Base-by-base conservation (phyloP, 2,888 invertebrate species). In the Thyatira batis region DNA sequence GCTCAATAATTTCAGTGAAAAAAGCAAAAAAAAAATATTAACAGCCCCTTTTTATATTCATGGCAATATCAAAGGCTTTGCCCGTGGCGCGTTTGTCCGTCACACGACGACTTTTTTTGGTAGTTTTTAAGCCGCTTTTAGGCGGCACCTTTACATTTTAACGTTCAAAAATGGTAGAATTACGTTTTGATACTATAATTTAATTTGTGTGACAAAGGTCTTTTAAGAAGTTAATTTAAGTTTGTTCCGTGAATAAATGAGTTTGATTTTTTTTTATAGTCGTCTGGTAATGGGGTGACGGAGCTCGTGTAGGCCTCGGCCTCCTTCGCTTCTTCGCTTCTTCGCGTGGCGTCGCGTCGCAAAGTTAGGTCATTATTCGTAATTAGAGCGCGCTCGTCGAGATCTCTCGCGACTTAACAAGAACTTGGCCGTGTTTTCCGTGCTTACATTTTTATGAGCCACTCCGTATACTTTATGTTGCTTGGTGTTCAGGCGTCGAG, bases 321-420 rank as follows among this genome's bases (percentile, higher is more conserved):
- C n/a, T n/a, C n/a, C n/a, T n/a, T n/a, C n/a, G n/a, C n/a, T n/a
- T n/a, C n/a, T n/a, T n/a, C n/a, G n/a, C n/a, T n/a, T n/a, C n/a
- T n/a, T n/a, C n/a, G n/a, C n/a, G n/a, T 46, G 46, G 21, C 43
- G 43, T 10, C 27, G 50, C 53, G 46, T 51, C 51, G 50, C 55
- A 53, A 63, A 65, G 63, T 67, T 58, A 51, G 52, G 27, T 55
- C 54, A 62, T 69, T 61, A 67, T 55, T 60, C 60, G 59, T 61
- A 70, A 67, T 70, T 69, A 64, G 51, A 63, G 51, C 44, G 53
- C 43, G 56, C 53, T 52, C 52, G 55, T 54, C 53, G 49, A 54
- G 53, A 39, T 33, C 46, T 27, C 13, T 20, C 46, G 46, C 25
- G 23, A 25, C 46, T 27, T 46, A 46, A 27, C 46, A 25, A 46